Conservation (phyloP, 2,113 vertebrate genomes). For the Pampusana beccarii region DNA sequence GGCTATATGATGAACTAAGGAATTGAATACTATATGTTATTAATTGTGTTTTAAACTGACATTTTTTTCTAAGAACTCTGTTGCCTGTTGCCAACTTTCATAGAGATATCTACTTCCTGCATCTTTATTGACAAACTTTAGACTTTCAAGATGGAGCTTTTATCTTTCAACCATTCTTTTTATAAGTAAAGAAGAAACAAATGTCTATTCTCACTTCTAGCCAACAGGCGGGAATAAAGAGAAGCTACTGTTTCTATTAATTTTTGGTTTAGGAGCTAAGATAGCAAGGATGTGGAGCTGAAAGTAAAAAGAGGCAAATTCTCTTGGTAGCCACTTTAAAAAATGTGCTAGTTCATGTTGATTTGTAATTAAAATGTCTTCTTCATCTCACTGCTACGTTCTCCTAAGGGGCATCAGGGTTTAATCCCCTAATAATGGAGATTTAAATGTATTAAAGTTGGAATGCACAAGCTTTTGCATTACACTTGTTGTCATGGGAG, state of each 20-base stretch:
- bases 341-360: background rate
- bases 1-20: background rate
- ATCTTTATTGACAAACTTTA: background rate
- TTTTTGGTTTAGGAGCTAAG: background rate
- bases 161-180: background rate
- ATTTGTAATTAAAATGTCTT: constrained; percentile 13
- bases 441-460: constrained; percentile 10
- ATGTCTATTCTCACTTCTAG: background rate
- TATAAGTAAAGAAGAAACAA: background rate
- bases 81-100: background rate
- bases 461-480: background rate
- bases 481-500: background rate
- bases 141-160: background rate
- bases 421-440: background rate
- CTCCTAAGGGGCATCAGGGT: background rate
- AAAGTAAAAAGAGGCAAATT: background rate
- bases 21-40: background rate
- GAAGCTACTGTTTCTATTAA: background rate
- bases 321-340: background rate
- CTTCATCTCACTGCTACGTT: background rate
- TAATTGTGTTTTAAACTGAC: background rate
- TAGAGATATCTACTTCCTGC: background rate
- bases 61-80: background rate
- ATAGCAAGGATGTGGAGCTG: background rate
- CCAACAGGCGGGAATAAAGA: background rate